Base-by-base conservation (phyloP, 2,797 vertebrate species). In the Stomatorhinus walkeri region DNA sequence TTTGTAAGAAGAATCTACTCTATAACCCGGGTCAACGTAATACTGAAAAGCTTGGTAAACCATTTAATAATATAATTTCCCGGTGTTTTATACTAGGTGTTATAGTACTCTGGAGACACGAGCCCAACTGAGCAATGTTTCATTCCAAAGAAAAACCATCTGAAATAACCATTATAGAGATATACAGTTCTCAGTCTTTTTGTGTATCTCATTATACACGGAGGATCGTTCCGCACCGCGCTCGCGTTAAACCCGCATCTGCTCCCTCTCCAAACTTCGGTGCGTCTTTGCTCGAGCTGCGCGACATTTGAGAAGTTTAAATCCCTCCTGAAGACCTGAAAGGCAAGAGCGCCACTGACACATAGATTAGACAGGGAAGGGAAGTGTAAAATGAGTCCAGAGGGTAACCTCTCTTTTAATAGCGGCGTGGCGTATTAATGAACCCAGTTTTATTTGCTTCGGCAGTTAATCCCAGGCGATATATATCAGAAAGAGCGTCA, bases 271-370 rank as follows among this genome's bases (percentile, higher is more conserved):
- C 87, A 79, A 88, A 88, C 68, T 87, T 32, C 40, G 22, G 87
- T 87, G 89, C 81, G 72, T 87, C 76, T 72, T 51, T 59, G 81
- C 89, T 68, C 88, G 48, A 84, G 64, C 79, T 28, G 43, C 72
- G 19, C 46, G 68, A 87, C 84, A 87, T 87, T 48, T 72, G 89
- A 90, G 88, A 88, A 79, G 52, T 89, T 87, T 49, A 90, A 88
- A 81, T 59, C 68, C 83, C 52, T 87, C 64, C 84, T 87, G 64
- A 28, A 88, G 64, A 83, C 36, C 43, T 87, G 87, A 19, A 59
- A 87, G 32, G 36, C 48, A 87, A 64, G 86, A 79, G 49, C 59
- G 43, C 43, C 81, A 28, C 89, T 81, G 59, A 85, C 52, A 89
- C 52, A 40, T 19, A 36, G 56, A 54, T 46, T 36, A 40, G 64